Evolutionary conservation across 1,140 invertebrate genomes (phyloP).

Genomic region (Battus philenor): DNA sequence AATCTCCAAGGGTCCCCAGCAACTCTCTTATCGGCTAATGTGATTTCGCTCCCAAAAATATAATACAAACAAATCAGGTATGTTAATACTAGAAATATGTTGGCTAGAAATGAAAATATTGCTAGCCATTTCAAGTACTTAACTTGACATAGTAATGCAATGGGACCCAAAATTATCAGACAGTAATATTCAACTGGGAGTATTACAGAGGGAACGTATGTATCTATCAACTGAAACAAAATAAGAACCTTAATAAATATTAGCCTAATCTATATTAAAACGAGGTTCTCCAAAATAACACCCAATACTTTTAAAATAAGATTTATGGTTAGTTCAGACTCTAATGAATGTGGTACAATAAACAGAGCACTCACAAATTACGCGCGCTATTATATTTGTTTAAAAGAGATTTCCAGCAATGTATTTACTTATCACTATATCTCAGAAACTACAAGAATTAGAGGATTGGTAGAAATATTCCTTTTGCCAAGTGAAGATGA

Average conservation of each 20-base stretch:
- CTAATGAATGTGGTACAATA: too few species aligned
- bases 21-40: constrained; percentile 68
- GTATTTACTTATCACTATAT: too few species aligned
- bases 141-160: constrained; percentile 80
- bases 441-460: too few species aligned
- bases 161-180: constrained; percentile 77
- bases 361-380: too few species aligned
- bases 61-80: constrained; percentile 85
- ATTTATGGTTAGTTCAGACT: too few species aligned
- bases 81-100: constrained; percentile 80
- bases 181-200: constrained; percentile 76
- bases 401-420: too few species aligned
- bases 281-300: background rate
- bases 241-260: constrained; percentile 13
- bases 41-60: constrained; percentile 77
- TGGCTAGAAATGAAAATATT: constrained; percentile 84
- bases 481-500: too few species aligned
- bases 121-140: constrained; percentile 84
- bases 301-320: too few species aligned
- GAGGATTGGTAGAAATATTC: too few species aligned
- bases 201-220: constrained; percentile 47
- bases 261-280: background rate
- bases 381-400: too few species aligned
- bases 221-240: constrained; percentile 69
- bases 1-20: constrained; percentile 47